Conservation (phyloP, 2,888 invertebrate species). For the Spilosoma lubricipeda region DNA sequence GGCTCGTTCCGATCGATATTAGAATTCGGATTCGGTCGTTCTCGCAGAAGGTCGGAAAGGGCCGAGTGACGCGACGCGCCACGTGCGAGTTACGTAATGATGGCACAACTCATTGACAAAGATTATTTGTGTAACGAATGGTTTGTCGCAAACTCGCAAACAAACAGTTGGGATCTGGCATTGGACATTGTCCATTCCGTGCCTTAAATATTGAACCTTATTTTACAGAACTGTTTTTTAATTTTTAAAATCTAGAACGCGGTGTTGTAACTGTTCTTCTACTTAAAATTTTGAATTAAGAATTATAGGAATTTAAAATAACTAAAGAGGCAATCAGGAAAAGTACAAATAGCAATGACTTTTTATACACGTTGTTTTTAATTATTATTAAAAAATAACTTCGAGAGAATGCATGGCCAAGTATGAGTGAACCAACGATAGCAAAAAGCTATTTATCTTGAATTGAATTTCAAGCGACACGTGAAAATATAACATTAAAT, state of each 20-base stretch:
- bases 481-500: too few species aligned
- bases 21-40: constrained; percentile 62
- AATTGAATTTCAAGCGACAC: too few species aligned
- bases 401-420: too few species aligned
- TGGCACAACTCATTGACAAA: constrained; percentile 82
- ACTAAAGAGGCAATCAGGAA: not conserved
- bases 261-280: not conserved
- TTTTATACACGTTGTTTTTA: not conserved
- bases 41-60: constrained; percentile 65
- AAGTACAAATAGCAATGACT: not conserved
- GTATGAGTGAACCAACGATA: too few species aligned
- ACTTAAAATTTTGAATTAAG: not conserved
- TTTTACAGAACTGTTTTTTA: not conserved
- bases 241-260: not conserved
- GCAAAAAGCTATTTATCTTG: too few species aligned
- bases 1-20: constrained; percentile 74
- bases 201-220: not conserved
- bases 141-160: constrained; percentile 61
- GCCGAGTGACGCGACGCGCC: constrained; percentile 68
- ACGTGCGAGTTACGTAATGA: constrained; percentile 82
- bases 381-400: too few species aligned
- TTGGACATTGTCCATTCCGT: constrained; percentile 14
- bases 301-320: not conserved
- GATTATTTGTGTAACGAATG: constrained; percentile 73
- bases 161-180: constrained; percentile 43